phyloP scores from a whole-genome alignment of 2,888 invertebrate genomes.

The Eristalinus aeneus region DNA sequence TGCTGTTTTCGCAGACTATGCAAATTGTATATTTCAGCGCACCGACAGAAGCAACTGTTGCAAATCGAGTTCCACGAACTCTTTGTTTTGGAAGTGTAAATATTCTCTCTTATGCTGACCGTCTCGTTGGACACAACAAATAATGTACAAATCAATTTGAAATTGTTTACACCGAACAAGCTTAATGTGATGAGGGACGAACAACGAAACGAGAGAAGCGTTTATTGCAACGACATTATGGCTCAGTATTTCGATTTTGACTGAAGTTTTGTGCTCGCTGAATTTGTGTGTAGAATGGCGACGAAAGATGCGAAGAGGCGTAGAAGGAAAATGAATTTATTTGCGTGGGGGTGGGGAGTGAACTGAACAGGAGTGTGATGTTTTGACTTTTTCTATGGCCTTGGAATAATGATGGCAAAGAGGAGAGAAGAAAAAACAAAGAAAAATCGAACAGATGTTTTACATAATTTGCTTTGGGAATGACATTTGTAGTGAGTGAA shows the following conservation, averaged over 20 bases:
- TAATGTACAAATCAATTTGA: not conserved
- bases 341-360: not conserved
- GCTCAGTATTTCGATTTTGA: slow-evolving; percentile 50
- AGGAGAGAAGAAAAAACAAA: slow-evolving; percentile 28
- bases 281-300: slow-evolving; percentile 28
- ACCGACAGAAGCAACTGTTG: slow-evolving; percentile 19
- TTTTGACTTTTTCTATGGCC: slow-evolving; percentile 66
- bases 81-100: not conserved
- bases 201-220: not conserved
- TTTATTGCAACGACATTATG: slow-evolving; percentile 25
- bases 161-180: slow-evolving; percentile 10
- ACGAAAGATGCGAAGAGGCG: slow-evolving; percentile 26
- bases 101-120: not conserved
- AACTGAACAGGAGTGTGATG: slow-evolving; percentile 8
- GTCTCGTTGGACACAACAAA: not conserved
- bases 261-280: slow-evolving; percentile 36
- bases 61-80: slow-evolving; percentile 5
- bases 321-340: not conserved
- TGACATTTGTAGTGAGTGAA: slow-evolving; percentile 37
- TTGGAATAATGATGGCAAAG: slow-evolving; percentile 42
- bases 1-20: not conserved
- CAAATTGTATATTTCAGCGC: not conserved
- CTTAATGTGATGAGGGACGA: not conserved
- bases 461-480: slow-evolving; percentile 13
- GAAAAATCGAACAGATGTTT: slow-evolving; percentile 43